A percentile compares a stretch with the other conserved stretches of the same genome.
phyloP scores from a whole-genome alignment of 2,797 vertebrate species.

The Choloepus didactylus region DNA sequence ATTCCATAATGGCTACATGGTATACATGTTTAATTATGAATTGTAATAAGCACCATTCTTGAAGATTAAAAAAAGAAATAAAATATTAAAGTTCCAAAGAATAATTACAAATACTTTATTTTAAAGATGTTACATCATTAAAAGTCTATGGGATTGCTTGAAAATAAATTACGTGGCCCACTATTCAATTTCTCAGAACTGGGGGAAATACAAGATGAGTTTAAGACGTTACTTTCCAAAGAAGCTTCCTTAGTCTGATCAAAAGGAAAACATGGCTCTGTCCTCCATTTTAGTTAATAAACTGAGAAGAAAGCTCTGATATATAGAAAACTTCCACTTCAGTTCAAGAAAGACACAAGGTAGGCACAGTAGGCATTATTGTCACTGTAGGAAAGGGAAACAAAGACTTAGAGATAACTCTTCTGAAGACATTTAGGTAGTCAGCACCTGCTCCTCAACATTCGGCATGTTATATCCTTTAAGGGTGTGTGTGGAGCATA shows the following conservation, averaged over 20 bases:
- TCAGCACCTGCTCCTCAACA: neutral
- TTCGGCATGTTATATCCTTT: neutral
- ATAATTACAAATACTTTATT: constrained; percentile 7
- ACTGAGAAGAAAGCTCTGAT: constrained; percentile 16
- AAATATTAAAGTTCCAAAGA: constrained; percentile 9
- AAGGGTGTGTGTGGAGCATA: neutral
- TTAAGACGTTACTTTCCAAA: constrained; percentile 41
- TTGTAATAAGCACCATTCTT: neutral
- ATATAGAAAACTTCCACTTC: neutral
- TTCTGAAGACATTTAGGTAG: neutral
- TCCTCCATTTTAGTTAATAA: constrained; percentile 5
- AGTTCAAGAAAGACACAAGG: neutral
- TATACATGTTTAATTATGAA: neutral
- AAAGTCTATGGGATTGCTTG: neutral
- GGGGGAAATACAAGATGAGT: neutral
- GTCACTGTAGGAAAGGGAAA: neutral
- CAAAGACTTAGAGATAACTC: neutral
- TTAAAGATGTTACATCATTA: constrained; percentile 13
- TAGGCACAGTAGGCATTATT: neutral
- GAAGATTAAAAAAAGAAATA: constrained; percentile 67
- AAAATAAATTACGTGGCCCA: neutral
- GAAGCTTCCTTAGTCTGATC: neutral
- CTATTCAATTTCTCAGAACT: constrained; percentile 39
- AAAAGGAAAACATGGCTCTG: neutral
- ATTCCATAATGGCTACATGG: constrained; percentile 13